Evolutionary conservation across 2,113 vertebrate species (phyloP).

Genomic region (Seriola dumerili): DNA sequence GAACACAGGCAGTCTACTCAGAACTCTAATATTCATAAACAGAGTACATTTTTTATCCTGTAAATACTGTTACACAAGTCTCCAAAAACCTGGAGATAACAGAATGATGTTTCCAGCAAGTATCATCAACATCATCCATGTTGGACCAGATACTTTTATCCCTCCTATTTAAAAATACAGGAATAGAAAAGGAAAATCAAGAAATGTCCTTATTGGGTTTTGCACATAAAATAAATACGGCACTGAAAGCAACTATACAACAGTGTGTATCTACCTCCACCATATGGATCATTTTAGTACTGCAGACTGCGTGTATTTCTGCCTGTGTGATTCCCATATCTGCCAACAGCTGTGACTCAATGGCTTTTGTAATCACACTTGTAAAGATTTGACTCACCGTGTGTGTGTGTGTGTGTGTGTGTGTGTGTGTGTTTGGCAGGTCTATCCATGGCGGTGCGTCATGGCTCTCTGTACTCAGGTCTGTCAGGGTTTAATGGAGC

Average conservation of each 20-base stretch:
- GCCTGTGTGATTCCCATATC: too few species aligned
- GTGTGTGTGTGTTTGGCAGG: conserved; percentile 62
- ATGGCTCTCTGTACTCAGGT: conserved; percentile 77
- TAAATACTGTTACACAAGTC: not conserved
- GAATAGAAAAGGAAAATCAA: not conserved
- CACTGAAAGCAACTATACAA: not conserved
- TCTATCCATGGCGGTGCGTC: conserved; percentile 79
- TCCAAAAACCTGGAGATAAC: not conserved
- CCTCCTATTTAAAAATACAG: not conserved
- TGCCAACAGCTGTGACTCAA: too few species aligned
- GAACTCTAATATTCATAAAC: not conserved
- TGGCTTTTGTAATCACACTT: too few species aligned
- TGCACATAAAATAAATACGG: not conserved
- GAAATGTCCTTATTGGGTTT: conserved; percentile 47
- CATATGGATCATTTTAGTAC: conserved; percentile 39
- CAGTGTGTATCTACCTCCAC: conserved; percentile 33
- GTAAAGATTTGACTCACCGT: too few species aligned
- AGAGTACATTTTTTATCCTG: conserved; percentile 15
- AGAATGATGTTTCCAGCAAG: not conserved
- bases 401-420: conserved; percentile 11
- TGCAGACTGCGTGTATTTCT: conserved; percentile 3
- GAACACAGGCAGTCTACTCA: not conserved
- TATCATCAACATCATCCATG: not conserved
- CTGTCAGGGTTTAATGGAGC: conserved; percentile 83
- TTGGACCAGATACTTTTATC: not conserved